These are phyloP conservation scores for Tympanuchus pallidicinctus DNA, from an alignment of 2,113 vertebrate species.

Conservation along the genomic window DNA sequence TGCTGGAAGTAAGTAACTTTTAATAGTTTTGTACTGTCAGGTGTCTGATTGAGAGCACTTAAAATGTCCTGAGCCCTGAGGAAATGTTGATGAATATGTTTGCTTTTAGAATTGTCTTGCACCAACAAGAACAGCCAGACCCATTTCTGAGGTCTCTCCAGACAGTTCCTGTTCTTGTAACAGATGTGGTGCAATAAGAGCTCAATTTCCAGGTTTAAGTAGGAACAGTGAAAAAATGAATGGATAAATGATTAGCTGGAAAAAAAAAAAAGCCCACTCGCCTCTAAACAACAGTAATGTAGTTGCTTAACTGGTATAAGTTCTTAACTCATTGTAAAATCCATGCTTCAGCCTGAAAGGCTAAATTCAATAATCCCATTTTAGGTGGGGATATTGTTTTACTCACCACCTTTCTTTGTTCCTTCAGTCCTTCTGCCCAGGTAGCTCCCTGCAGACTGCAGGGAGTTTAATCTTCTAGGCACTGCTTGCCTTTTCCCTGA, in stretches of 20 bases:
- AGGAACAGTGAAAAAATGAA: neutral
- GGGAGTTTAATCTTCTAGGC: neutral
- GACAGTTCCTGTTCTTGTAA: neutral
- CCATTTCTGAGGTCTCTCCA: neutral
- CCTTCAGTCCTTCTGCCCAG: neutral
- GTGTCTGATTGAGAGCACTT: neutral
- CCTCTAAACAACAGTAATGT: neutral
- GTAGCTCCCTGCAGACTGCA: neutral
- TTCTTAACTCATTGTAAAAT: neutral
- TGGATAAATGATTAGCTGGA: neutral
- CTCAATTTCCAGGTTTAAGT: neutral
- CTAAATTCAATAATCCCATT: neutral
- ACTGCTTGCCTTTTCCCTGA: neutral
- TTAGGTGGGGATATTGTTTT: neutral
- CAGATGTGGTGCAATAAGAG: neutral
- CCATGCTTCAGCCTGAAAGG: fast-evolving
- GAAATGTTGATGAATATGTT: neutral
- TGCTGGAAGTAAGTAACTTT: neutral
- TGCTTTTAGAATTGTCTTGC: neutral
- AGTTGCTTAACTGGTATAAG: neutral
- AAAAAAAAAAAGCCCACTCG: neutral
- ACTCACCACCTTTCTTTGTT: neutral
- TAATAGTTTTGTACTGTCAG: neutral
- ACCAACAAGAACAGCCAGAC: neutral
- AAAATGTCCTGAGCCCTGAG: neutral